Percentiles rank a stretch among this genome's conserved stretches.
These are phyloP conservation scores for Penelope pileata DNA, from an alignment of 2,113 vertebrate species.

Conservation along the genomic window DNA sequence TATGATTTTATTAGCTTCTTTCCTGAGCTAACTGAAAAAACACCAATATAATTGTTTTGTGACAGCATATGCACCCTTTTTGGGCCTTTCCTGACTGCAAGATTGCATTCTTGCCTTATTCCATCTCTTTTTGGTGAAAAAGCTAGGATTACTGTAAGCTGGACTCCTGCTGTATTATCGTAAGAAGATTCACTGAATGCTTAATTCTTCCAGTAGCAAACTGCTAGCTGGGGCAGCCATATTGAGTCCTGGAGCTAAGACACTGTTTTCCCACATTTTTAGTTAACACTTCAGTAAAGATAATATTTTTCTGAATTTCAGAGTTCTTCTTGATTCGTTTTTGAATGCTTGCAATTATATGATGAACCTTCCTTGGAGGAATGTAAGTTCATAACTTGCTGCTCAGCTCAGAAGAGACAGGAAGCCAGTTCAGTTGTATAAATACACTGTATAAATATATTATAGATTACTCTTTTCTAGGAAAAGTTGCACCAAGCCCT, in stretches of 20 bases:
- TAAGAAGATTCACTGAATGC: background rate
- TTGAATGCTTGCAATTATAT: background rate
- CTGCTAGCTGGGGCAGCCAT: background rate
- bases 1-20: background rate
- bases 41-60: background rate
- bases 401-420: background rate
- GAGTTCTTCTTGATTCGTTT: background rate
- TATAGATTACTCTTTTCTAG: background rate
- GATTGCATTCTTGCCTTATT: background rate
- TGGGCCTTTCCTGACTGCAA: background rate
- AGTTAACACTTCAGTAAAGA: background rate
- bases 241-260: background rate
- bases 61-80: background rate
- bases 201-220: background rate
- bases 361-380: background rate
- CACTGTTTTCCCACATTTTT: background rate
- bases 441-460: background rate
- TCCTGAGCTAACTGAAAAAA: background rate
- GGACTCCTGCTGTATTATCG: background rate
- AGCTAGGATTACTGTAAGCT: background rate
- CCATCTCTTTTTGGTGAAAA: background rate
- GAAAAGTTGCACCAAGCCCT: background rate
- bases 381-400: background rate
- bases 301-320: background rate
- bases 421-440: background rate